Evolutionary conservation across 1,140 invertebrate species (phyloP), one percentile per base, ranked within the genome.

Genomic region (Drosophila sproati): DNA sequence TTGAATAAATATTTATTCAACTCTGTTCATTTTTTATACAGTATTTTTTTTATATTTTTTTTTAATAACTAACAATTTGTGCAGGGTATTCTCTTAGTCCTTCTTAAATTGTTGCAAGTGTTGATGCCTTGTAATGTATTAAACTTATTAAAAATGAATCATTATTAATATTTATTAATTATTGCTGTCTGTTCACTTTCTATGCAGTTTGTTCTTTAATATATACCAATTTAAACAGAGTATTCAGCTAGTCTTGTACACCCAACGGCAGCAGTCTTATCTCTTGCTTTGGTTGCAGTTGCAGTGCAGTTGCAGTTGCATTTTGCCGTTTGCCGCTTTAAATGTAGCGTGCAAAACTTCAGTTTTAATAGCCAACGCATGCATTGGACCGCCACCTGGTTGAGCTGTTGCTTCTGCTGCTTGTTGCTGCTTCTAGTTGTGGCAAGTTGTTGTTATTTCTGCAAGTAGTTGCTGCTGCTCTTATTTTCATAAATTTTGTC

Each of bases 271-370:
- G 37, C 37, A 39, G 1, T 8, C 0, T 41, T 66, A 0, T 8
- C 0, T 41, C 55, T 52, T 55, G 72, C 7, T 51, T 59, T 35
- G 57, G 51, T 29, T 43, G 47, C 5, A 4, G 35, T 55, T 50
- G 55, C n/a, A 62, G 77, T 50, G 55, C n/a, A 62, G 77, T 67
- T 70, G 75, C 66, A 52, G 76, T 68, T 80, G 69, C 73, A 31
- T 69, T 43, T 43, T 43, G 39, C 39, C 39, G 39, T 43, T 67
- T 86, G 79, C 80, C 32, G 83, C 83, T 87, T 88, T 82, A 82
- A 87, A 87, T 87, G 82, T 87, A 77, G 82, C 82, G 82, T 87
- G 82, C 82, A 87, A 88, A 87, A 88, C 82, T 88, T 87, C 82
- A 87, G 82, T 87, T 87, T 87, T 87, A 88, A 87, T 87, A 82